Base-by-base conservation (phyloP, 2,888 invertebrate species). In the Cataglyphis cursor region DNA sequence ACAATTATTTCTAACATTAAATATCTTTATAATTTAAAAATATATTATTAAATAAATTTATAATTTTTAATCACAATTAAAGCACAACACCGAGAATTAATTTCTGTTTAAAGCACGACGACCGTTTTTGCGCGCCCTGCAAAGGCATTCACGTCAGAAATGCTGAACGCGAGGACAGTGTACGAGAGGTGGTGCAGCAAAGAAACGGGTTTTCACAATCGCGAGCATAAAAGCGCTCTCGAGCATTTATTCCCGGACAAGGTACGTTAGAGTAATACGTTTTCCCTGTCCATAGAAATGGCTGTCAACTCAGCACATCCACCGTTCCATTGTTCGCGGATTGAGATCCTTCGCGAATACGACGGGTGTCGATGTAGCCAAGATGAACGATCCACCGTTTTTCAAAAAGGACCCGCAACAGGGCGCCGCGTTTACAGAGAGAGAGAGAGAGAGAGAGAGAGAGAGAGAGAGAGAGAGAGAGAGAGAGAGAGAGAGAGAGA, bases 241-340 rank as follows among this genome's bases (percentile, higher is more conserved):
- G 44, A 80, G 59, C 78, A 72, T 80, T 80, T 80, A 80, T 80
- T 72, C 59, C 59, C 44, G 78, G 31, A 80, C 78, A 80, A 80
- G 57, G 72, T 80, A 80, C 44, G 78, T 72, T 70, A 80, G 78
- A 80, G 70, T 80, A 80, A 80, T 80, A 80, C 78, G 70, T 80
- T 80, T 80, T 80, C 78, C 70, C 78, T 72, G 78, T 80, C 78
- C 70, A 80, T 80, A 80, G 78, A 80, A 80, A 80, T 80, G 72
- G 78, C 72, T 80, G 78, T 80, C 78, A 80, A 80, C 78, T 80
- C 78, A 80, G 72, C 78, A 80, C 78, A 80, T 80, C 78, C 24
- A 72, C 78, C 72, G 59, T 70, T 59, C 72, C 57, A 80, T 80
- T 80, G 78, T 80, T 80, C 70, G 72, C 44, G 72, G 72, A 80